Percentiles rank a stretch among this genome's conserved stretches.
phyloP scores from a whole-genome alignment of 2,113 vertebrate genomes.

The Zosterops hypoxanthus region DNA sequence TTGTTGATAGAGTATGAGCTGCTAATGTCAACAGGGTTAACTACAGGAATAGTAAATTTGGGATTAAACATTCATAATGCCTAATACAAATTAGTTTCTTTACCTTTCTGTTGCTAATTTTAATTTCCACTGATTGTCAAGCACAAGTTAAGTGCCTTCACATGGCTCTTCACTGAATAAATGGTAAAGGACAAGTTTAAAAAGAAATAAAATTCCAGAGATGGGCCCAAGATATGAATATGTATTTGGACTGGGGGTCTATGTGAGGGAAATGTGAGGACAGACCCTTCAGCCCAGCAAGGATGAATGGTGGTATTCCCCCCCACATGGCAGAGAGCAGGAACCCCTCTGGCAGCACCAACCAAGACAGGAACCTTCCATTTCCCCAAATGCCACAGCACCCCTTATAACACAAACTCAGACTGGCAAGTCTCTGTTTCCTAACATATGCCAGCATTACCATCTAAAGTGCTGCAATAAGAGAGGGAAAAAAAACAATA shows the following conservation, averaged over 20 bases:
- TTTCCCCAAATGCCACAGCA: background rate
- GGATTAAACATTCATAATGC: slow-evolving; percentile 50
- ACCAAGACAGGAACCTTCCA: background rate
- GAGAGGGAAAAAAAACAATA: fast-evolving
- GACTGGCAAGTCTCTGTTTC: background rate
- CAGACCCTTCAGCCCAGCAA: background rate
- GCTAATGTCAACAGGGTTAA: slow-evolving; percentile 45
- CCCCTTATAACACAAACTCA: background rate
- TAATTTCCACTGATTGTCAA: slow-evolving; percentile 57
- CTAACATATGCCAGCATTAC: background rate
- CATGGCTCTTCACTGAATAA: slow-evolving; percentile 40
- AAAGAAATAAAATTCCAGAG: background rate
- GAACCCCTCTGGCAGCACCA: background rate
- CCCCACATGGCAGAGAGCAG: background rate
- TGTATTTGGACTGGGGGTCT: background rate
- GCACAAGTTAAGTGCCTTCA: slow-evolving; percentile 47
- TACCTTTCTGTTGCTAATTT: slow-evolving; percentile 54
- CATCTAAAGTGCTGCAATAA: background rate
- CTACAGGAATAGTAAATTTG: background rate
- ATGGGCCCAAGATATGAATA: background rate
- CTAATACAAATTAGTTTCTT: slow-evolving; percentile 43
- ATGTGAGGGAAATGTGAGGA: background rate
- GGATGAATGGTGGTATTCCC: background rate
- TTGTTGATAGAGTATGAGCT: background rate
- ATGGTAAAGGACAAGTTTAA: slow-evolving; percentile 1